Evolutionary conservation across 2,113 vertebrate species (phyloP).

Genomic region (Felis catus): F.catus_Fca126_mat1.0 CM031421.1:16198001-16198500

Average conservation of each 20-base stretch:
- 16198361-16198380: neutral
- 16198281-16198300: conserved; percentile 33
- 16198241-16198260: conserved; percentile 1
- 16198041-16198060: no score
- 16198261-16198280: neutral
- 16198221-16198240: neutral
- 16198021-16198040: no score
- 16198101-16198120: no score
- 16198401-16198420: neutral
- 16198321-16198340: neutral
- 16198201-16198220: neutral
- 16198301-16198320: conserved; percentile 16
- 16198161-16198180: no score
- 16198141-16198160: no score
- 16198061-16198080: no score
- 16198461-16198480: conserved; percentile 25
- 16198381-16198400: conserved; percentile 3
- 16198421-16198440: neutral
- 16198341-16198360: neutral
- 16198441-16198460: neutral
- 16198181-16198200: no score
- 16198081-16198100: no score
- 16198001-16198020: no score
- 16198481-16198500: neutral
- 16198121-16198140: no score